Conservation (phyloP, 2,888 invertebrate genomes). For the Spodoptera littoralis region DNA sequence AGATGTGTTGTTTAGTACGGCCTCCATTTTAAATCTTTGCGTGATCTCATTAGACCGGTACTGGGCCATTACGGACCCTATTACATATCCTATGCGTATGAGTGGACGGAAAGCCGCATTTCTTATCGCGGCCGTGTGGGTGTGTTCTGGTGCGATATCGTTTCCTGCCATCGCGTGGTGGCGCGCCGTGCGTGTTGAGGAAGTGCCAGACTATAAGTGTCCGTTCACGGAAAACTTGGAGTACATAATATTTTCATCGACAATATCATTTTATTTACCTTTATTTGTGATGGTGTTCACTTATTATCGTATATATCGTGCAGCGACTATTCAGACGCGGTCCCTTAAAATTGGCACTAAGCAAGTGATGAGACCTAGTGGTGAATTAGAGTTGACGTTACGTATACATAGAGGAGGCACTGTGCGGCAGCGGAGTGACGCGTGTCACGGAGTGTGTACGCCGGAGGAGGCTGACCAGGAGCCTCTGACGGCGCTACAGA, state of each 20-base stretch:
- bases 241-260: constrained; percentile 98
- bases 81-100: constrained; percentile 98
- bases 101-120: constrained; percentile 95
- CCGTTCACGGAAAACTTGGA: constrained; percentile 98
- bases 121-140: constrained; percentile 98
- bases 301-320: constrained; percentile 98
- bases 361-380: constrained; percentile 95
- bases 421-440: constrained; percentile 89
- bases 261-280: constrained; percentile 99
- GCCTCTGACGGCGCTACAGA: constrained; percentile 93
- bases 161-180: constrained; percentile 99
- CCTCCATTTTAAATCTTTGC: constrained; percentile 98
- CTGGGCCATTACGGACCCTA: constrained; percentile 99
- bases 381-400: constrained; percentile 95
- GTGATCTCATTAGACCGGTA: constrained; percentile 98
- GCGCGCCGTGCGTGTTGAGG: constrained; percentile 95
- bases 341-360: constrained; percentile 97
- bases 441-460: constrained; percentile 89
- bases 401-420: constrained; percentile 97
- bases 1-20: constrained; percentile 98
- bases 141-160: constrained; percentile 98
- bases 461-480: constrained; percentile 92
- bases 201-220: constrained; percentile 95
- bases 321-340: constrained; percentile 97
- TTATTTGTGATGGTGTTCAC: constrained; percentile 99